phyloP scores from a whole-genome alignment of 2,888 invertebrate species.

The Lumbricus terrestris region DNA sequence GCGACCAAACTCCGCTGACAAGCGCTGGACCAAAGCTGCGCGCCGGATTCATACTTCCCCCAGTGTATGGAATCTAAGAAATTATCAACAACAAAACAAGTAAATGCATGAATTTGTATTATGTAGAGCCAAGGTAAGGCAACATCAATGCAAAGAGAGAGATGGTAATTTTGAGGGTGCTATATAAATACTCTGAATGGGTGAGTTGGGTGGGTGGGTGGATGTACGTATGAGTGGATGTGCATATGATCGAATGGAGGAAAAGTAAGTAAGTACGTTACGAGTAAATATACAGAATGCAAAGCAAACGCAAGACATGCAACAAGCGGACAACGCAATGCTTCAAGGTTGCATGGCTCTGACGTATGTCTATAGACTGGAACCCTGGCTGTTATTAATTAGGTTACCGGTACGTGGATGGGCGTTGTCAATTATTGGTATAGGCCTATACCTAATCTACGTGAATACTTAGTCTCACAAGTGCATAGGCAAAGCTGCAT shows the following conservation, averaged over 20 bases:
- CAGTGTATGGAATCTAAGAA: conserved; percentile 70
- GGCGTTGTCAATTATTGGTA: too few species aligned
- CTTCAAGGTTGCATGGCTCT: neutral
- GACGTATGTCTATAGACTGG: neutral
- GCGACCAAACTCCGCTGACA: conserved; percentile 71
- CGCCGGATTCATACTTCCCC: conserved; percentile 89
- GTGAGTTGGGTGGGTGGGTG: too few species aligned
- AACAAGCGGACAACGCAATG: neutral
- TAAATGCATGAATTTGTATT: neutral
- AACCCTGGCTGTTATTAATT: neutral
- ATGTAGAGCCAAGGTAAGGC: too few species aligned
- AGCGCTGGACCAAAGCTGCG: conserved; percentile 83
- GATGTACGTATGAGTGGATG: too few species aligned
- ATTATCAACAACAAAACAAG: neutral
- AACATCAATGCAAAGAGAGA: too few species aligned
- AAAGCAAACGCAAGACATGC: neutral
- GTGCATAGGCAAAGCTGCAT: too few species aligned
- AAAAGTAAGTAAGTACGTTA: neutral
- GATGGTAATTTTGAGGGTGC: too few species aligned
- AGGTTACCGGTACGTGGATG: too few species aligned
- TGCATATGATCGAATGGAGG: neutral
- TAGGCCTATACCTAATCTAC: too few species aligned
- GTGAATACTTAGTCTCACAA: neutral
- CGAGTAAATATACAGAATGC: neutral
- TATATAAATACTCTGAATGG: too few species aligned